Base-by-base conservation (phyloP, 2,797 vertebrate genomes). In the Numenius phaeopus region DNA sequence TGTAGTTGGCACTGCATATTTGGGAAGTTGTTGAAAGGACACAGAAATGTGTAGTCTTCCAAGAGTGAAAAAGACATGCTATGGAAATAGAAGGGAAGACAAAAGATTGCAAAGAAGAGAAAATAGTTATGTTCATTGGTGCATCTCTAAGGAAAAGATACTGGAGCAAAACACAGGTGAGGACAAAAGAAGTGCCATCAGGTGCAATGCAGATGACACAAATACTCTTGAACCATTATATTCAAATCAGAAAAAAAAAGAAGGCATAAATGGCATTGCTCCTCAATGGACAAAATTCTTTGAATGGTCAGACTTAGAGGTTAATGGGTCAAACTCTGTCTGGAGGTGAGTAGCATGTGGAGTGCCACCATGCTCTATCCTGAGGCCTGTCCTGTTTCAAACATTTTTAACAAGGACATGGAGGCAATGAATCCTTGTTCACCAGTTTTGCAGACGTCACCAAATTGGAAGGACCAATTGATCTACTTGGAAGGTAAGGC, bases 391-490 rank as follows among this genome's bases (percentile, higher is more conserved):
- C 10, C 7, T n/a, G 2, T 57, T 65, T 67, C 52, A 64, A 73
- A 59, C 9, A 52, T 37, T 55, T 91, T 69, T 67, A 65, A 30
- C 8, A 40, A n/a, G 11, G 24, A 47, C 19, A 11, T 10, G 9
- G 14, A 50, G 21, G 8, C 17, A 76, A 40, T 15, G 4, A 66
- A 13, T 83, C 12, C 7, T 67, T 65, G 5, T 46, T 66, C n/a
- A 69, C 57, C 49, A 55, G 19, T 27, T 90, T 55, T 65, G 32
- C 22, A 61, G 58, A 37, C 5, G 71, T 7, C 24, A 47, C 4
- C 6, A 72, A 65, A 44, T 5, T 57, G 13, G 39, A 83, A 49
- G 18, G 5, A 57, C 0, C 0, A 44, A 19, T 3, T 50, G n/a
- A 42, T 32, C 50, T 11, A 30, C 27, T 54, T 65, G 32, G 30